Base-by-base conservation (phyloP, 2,113 vertebrate species). In the Lepus americanus region DNA sequence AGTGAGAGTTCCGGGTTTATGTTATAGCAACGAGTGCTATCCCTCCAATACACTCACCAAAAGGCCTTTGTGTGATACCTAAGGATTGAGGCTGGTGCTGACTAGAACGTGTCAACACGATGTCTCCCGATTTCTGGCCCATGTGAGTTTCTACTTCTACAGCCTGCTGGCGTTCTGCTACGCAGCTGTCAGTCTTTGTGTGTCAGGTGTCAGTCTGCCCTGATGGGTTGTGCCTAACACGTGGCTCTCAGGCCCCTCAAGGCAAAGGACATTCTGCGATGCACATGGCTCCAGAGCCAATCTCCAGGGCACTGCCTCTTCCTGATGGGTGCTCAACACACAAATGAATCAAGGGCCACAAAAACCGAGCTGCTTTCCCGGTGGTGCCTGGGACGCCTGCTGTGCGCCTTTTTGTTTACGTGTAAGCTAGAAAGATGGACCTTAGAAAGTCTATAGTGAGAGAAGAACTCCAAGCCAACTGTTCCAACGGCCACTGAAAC, bases 401-500 rank as follows among this genome's bases (percentile, higher is more conserved):
- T 39, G 72, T 67, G 55, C 51, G 78, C 23, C 93, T 66, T 76
- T 83, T 55, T 49, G 19, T 64, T 64, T 66, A 63, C 66, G 33
- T 17, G 19, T 33, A 82, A 6, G 10, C 82, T 83, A 11, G 80
- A 90, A 94, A 11, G 25, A 83, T 90, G 63, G 66, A 73, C 64
- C 44, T 22, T 36, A 72, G 59, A 70, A 87, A 51, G 33, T 83
- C 63, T 92, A 55, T 0, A 73, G 77, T 93, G 55, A 63, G 81
- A 95, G 85, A 77, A 82, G 44, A 81, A 90, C 82, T 70, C 39
- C n/a, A 92, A 90, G 80, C 81, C 89, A 53, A 86, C 51, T 92
- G 93, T 90, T 92, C 94, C 92, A 92, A 59, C 63, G 69, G 86
- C 59, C 76, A 90, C 86, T 92, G 94, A 92, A 86, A 92, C 86